Evolutionary conservation across 2,113 vertebrate genomes (phyloP).

Genomic region (Anser brachyrhynchus): DNA sequence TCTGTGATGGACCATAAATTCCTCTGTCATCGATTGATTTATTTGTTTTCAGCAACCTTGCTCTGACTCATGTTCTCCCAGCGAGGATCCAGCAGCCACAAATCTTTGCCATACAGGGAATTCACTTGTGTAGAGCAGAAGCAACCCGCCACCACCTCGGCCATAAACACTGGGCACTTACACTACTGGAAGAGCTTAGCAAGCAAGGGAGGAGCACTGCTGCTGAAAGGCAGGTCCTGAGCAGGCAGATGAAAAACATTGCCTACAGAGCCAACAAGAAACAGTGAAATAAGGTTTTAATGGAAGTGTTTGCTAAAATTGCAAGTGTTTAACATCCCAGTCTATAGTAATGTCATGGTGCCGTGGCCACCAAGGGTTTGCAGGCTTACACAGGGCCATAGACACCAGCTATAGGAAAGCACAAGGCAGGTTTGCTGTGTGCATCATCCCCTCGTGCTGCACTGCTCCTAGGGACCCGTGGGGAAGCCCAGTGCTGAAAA

Average conservation of each 20-base stretch:
- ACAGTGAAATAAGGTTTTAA: neutral
- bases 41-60: slow-evolving; percentile 52
- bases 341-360: neutral
- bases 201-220: neutral
- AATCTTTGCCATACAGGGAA: neutral
- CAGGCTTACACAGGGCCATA: neutral
- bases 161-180: neutral
- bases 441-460: neutral
- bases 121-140: slow-evolving; percentile 15
- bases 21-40: slow-evolving; percentile 52
- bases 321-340: neutral
- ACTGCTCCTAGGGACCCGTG: neutral
- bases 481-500: neutral
- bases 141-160: neutral
- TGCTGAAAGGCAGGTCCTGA: neutral
- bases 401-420: neutral
- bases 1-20: slow-evolving; percentile 49
- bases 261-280: neutral
- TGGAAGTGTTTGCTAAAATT: neutral
- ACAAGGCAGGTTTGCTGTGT: neutral
- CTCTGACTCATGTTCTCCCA: slow-evolving; percentile 35
- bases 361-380: neutral
- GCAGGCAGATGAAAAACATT: neutral
- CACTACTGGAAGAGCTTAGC: neutral
- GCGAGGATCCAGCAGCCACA: slow-evolving; percentile 11